Percentiles rank a stretch among this genome's conserved stretches.
Conservation (phyloP, 2,113 vertebrate species). For the Panthera uncia region DNA sequence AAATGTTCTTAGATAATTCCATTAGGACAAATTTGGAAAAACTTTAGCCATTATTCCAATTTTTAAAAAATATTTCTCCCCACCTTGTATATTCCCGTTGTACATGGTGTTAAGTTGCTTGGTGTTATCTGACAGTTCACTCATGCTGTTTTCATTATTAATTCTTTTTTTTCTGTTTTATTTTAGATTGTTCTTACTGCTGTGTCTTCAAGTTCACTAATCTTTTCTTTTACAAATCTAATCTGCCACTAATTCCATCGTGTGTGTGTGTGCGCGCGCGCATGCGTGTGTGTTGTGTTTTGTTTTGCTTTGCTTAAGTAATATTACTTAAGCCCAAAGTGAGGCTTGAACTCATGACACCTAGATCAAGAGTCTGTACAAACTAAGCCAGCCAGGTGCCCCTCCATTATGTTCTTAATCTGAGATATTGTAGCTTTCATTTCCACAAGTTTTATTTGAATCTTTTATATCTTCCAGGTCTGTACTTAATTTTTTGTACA, state of each 20-base stretch:
- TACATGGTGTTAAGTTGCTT: neutral
- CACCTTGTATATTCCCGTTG: neutral
- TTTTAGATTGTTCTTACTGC: neutral
- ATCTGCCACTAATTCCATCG: neutral
- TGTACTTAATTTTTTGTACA: neutral
- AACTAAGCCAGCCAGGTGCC: neutral
- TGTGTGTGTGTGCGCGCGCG: neutral
- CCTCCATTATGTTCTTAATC: neutral
- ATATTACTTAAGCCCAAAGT: neutral
- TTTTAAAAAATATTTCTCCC: neutral
- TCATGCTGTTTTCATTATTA: neutral
- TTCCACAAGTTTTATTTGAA: neutral
- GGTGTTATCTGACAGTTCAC: neutral
- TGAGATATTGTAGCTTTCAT: neutral
- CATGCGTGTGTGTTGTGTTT: neutral
- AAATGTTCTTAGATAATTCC: neutral
- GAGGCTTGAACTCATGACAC: neutral
- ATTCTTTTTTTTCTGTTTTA: slow-evolving; percentile 15
- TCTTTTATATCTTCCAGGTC: neutral
- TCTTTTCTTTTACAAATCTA: slow-evolving; percentile 11
- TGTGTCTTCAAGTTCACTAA: neutral
- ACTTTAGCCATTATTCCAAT: neutral
- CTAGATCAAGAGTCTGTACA: neutral
- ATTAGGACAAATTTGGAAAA: slow-evolving; percentile 27
- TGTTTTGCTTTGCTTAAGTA: neutral